These are phyloP conservation scores for Meloidogyne hapla DNA, from an alignment of 1,140 invertebrate genomes.

Conservation along the genomic window DNA sequence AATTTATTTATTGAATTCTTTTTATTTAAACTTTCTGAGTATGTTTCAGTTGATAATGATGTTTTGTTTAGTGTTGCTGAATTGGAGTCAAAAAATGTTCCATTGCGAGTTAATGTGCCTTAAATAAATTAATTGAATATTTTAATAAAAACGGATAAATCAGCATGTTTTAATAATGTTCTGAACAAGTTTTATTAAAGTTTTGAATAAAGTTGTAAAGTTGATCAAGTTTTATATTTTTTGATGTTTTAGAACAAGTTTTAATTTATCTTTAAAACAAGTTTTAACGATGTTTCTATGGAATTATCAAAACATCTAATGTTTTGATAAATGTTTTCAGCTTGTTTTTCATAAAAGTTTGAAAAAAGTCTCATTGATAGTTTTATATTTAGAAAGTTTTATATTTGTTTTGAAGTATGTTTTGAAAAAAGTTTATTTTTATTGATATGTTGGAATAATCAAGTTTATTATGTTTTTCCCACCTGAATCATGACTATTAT, in stretches of 20 bases:
- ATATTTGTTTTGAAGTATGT: no score
- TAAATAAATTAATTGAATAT: not conserved
- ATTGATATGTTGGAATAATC: no score
- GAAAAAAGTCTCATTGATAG: no score
- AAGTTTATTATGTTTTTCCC: not conserved
- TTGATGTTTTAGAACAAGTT: not conserved
- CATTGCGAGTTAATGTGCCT: not conserved
- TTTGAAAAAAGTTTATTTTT: no score
- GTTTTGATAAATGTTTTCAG: no score
- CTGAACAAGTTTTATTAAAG: not conserved
- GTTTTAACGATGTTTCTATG: not conserved
- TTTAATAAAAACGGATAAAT: not conserved
- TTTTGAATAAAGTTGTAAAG: not conserved
- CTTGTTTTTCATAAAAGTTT: no score
- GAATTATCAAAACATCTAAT: no score
- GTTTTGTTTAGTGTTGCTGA: not conserved
- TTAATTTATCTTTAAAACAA: not conserved
- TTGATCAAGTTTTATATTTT: no score
- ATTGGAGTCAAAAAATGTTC: not conserved
- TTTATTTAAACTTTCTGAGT: not conserved
- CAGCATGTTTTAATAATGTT: not conserved
- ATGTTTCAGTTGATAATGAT: not conserved
- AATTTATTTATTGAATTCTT: not conserved
- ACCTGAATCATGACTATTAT: not conserved
- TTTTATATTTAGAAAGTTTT: no score